These are phyloP conservation scores for Thymelicus sylvestris DNA, from an alignment of 2,888 invertebrate species.

Conservation along the genomic window DNA sequence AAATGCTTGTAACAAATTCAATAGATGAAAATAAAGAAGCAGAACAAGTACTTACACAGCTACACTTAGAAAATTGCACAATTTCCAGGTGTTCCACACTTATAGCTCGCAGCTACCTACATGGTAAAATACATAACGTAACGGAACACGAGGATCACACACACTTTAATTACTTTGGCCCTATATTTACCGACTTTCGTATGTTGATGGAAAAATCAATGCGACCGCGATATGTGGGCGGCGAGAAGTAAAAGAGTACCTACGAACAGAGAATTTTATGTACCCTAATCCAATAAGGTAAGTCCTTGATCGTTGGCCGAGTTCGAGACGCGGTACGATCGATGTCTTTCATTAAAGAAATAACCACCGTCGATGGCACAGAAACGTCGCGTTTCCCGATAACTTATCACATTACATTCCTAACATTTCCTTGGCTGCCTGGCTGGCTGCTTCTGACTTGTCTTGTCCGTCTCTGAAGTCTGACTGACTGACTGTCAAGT, in stretches of 20 bases:
- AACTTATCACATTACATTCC: conserved; percentile 3
- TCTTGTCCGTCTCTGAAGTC: too few relatives aligned
- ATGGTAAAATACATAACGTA: conserved; percentile 10
- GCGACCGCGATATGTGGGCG: conserved; percentile 21
- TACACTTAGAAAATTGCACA: conserved; percentile 2
- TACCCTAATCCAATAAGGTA: conserved; percentile 28
- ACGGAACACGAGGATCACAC: conserved; percentile 2
- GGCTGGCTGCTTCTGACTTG: background rate
- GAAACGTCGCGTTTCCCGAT: conserved; percentile 11
- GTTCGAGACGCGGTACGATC: conserved; percentile 20
- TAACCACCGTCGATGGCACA: conserved; percentile 21
- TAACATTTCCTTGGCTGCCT: background rate
- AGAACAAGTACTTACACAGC: conserved; percentile 13
- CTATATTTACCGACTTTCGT: conserved; percentile 28
- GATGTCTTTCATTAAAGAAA: conserved; percentile 38
- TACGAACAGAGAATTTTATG: conserved; percentile 24
- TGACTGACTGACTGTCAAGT: too few relatives aligned
- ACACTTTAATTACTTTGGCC: conserved; percentile 28
- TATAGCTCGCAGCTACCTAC: conserved; percentile 18
- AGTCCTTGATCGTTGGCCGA: conserved; percentile 33
- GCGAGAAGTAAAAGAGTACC: conserved; percentile 20
- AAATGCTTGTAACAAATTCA: background rate
- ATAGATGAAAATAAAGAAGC: background rate
- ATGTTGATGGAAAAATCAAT: conserved; percentile 34
- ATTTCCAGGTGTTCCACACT: background rate